Evolutionary conservation across 1,140 invertebrate genomes (phyloP), one percentile per base, ranked within the genome.

Genomic region (Aleiodes sp.): DNA sequence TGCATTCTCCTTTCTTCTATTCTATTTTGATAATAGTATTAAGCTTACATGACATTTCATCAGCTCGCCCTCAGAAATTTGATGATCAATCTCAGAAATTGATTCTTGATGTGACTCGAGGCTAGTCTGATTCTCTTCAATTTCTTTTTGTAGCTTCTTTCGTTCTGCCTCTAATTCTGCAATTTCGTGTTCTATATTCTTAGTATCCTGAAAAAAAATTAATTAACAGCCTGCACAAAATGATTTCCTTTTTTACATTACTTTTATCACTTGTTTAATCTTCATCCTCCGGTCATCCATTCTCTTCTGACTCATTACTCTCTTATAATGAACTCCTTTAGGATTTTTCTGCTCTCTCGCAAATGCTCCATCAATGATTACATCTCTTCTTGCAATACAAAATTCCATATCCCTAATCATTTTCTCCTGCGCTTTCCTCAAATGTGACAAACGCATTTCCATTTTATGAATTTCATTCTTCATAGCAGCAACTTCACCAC

Each of bases 381-480:
- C 84, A 46, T 93, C 93, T 41, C 94, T 86, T 70, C 92, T 88
- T 14, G 88, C 88, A 10, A 95, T 88, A 74, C 92, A 92, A 74
- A 91, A 87, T 43, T 94, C 92, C 81, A 95, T 86, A 77, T 95
- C 94, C 29, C 89, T 87, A 3, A 93, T 88, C 10, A 95, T 81
- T 79, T 92, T 94, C 70, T 94, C 92, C 70, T 93, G 91, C 0
- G 89, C 91, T 66, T 91, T 91, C 56, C 87, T 89, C 0, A 95
- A 80, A 75, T 94, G 91, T 2, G 78, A 81, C 16, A 85, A 64
- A 33, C 82, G 80, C 67, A 92, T 91, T 83, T 93, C 89, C 94
- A 95, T 95, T 74, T 91, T 88, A 77, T 94, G 93, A 78, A 95
- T 94, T 86, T 94, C 94, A 60, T 85, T 87, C 81, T 89, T 92